Evolutionary conservation across 1,140 invertebrate species (phyloP).

Genomic region (Drosophila rhopaloa): DNA sequence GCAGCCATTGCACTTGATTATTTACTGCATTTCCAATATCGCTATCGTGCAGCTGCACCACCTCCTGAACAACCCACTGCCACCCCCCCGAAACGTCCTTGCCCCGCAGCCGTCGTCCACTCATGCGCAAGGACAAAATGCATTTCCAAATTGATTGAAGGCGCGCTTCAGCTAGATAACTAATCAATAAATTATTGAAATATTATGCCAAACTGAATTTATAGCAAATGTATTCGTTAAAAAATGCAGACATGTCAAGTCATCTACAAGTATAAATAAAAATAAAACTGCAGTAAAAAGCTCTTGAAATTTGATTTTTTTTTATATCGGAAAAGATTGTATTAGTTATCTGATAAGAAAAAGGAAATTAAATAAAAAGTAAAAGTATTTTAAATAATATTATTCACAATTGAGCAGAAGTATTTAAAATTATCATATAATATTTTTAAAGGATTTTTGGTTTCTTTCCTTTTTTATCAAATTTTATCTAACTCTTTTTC

Average conservation of each 20-base stretch:
- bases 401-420: too few relatives aligned
- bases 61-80: neutral
- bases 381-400: too few relatives aligned
- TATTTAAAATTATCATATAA: too few relatives aligned
- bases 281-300: too few relatives aligned
- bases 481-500: too few relatives aligned
- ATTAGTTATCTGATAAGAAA: neutral
- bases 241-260: too few relatives aligned
- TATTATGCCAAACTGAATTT: conserved; percentile 19
- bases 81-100: conserved; percentile 1
- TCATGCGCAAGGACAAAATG: conserved; percentile 53
- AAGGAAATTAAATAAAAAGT: too few relatives aligned
- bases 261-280: neutral
- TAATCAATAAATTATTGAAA: conserved; percentile 55
- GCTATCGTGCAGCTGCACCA: conserved; percentile 5
- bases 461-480: too few relatives aligned
- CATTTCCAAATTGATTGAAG: conserved; percentile 52
- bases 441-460: too few relatives aligned
- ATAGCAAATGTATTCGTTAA: neutral
- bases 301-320: neutral
- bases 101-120: conserved; percentile 20
- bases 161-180: conserved; percentile 38
- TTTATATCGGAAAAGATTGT: neutral
- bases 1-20: conserved; percentile 38
- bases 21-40: conserved; percentile 55